These are phyloP conservation scores for Pseudomyrmex sp. DNA, from an alignment of 1,140 invertebrate genomes.

Conservation along the genomic window DNA sequence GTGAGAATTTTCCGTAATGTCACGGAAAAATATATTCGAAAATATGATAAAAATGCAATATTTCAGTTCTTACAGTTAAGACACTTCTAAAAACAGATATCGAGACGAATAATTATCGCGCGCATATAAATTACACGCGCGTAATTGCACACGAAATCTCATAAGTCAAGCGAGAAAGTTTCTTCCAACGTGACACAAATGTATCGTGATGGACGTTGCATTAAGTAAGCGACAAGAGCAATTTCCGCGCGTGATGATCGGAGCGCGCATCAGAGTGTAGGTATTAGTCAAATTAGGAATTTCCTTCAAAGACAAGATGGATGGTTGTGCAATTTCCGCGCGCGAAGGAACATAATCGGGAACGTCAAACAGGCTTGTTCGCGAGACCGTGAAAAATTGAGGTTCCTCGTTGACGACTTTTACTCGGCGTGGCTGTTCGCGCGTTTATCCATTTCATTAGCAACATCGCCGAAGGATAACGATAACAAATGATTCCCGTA, in stretches of 20 bases:
- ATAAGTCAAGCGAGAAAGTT: constrained; percentile 2
- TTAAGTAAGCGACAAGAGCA: not conserved
- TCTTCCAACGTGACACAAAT: not conserved
- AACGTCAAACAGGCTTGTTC: constrained; percentile 34
- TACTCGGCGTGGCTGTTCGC: not conserved
- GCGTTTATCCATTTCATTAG: constrained; percentile 51
- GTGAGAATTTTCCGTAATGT: too few species aligned
- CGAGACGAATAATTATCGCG: not conserved
- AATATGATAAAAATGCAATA: too few species aligned
- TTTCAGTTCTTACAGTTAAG: too few species aligned
- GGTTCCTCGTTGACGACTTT: constrained; percentile 13
- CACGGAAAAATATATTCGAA: too few species aligned
- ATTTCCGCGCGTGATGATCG: not conserved
- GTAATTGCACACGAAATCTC: not conserved
- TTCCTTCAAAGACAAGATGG: not conserved
- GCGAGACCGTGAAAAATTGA: constrained; percentile 25
- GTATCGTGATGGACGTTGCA: not conserved
- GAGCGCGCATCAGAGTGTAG: not conserved
- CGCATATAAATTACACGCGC: not conserved
- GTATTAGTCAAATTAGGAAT: constrained; percentile 24
- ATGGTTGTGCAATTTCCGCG: constrained; percentile 5
- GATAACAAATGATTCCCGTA: constrained; percentile 64
- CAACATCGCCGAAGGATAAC: constrained; percentile 54
- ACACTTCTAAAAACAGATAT: too few species aligned
- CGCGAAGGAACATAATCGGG: constrained; percentile 11